Percentiles rank a stretch among this genome's conserved stretches.
phyloP scores from a whole-genome alignment of 2,797 vertebrate genomes.

The Chiroxiphia lanceolata region DNA sequence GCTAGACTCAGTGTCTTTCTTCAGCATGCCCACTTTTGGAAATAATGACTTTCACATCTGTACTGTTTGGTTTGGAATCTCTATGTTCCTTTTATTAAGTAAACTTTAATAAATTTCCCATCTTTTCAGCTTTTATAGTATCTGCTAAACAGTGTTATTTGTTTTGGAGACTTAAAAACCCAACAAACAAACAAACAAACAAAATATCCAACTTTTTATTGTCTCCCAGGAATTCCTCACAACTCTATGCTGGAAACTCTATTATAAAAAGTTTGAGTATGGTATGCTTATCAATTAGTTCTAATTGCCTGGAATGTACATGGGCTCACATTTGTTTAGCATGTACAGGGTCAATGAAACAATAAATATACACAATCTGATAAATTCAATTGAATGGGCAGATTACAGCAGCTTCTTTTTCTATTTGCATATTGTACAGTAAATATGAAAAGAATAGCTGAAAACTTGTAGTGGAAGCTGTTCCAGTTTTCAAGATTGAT shows the following conservation, averaged over 20 bases:
- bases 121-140: neutral
- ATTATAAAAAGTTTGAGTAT: neutral
- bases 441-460: neutral
- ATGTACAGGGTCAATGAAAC: neutral
- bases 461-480: neutral
- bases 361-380: neutral
- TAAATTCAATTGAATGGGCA: neutral
- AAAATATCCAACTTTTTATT: neutral
- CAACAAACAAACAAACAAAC: neutral
- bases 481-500: neutral
- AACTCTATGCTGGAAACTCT: neutral
- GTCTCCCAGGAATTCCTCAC: neutral
- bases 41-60: neutral
- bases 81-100: neutral
- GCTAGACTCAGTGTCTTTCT: neutral
- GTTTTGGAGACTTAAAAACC: neutral
- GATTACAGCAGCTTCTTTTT: neutral
- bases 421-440: neutral
- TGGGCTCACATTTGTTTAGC: neutral
- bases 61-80: neutral
- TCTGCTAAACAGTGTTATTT: neutral
- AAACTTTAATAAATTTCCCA: neutral
- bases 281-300: neutral
- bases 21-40: neutral
- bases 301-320: neutral